phyloP scores from a whole-genome alignment of 2,888 invertebrate species.

The Drosophila histrio region DNA sequence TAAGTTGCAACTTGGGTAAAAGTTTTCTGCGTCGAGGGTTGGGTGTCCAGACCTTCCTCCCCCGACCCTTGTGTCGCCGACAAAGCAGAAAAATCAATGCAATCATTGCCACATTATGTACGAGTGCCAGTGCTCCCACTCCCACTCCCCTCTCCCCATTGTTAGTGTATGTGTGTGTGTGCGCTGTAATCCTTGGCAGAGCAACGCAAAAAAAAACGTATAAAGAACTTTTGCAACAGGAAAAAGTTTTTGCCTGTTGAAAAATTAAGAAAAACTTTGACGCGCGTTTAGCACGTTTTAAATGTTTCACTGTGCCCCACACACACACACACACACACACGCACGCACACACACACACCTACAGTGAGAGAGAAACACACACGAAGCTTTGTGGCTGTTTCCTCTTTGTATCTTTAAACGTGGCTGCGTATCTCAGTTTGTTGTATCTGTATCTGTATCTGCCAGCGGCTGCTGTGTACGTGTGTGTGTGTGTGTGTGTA shows the following conservation, averaged over 20 bases:
- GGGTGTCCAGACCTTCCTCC: background rate
- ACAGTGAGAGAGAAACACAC: constrained; percentile 25
- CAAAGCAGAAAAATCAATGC: constrained; percentile 75
- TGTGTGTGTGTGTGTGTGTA: constrained; percentile 49
- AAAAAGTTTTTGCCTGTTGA: constrained; percentile 65
- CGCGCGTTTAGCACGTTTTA: constrained; percentile 80
- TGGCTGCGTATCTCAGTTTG: constrained; percentile 60
- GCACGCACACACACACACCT: constrained; percentile 11
- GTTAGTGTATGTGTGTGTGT: constrained; percentile 15
- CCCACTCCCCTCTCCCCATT: background rate
- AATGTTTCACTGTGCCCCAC: constrained; percentile 65
- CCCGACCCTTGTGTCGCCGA: background rate
- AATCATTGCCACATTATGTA: constrained; percentile 76
- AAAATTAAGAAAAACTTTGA: constrained; percentile 79
- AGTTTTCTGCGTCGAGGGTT: constrained; percentile 14
- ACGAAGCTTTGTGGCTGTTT: constrained; percentile 61
- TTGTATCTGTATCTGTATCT: constrained; percentile 38
- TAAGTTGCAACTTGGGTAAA: constrained; percentile 53
- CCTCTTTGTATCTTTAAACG: constrained; percentile 71
- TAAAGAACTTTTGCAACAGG: constrained; percentile 44
- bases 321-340: constrained; percentile 23
- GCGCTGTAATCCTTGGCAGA: constrained; percentile 60
- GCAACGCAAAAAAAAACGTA: constrained; percentile 17
- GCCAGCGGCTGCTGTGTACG: constrained; percentile 19
- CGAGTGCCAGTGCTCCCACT: constrained; percentile 32